These are phyloP conservation scores for Datnioides undecimradiatus DNA, from an alignment of 2,113 vertebrate genomes.

Conservation along the genomic window DNA sequence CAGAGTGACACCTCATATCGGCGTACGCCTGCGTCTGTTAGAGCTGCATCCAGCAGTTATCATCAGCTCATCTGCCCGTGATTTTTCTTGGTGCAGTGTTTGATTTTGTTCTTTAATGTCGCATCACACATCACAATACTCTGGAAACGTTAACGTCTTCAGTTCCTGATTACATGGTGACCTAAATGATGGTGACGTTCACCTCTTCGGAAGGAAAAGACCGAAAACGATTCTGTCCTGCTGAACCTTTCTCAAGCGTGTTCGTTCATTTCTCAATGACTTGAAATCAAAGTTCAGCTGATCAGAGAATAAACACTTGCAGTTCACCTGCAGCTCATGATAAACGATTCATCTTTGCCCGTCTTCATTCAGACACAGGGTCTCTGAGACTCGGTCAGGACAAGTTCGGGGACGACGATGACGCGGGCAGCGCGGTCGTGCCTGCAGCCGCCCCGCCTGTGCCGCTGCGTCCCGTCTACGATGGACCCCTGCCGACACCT, in stretches of 20 bases:
- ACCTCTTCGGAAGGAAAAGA: too few relatives aligned
- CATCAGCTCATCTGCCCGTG: too few relatives aligned
- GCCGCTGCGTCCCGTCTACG: conserved; percentile 83
- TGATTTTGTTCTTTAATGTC: too few relatives aligned
- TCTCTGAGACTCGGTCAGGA: conserved; percentile 82
- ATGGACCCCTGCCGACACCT: conserved; percentile 91
- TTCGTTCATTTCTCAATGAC: not conserved
- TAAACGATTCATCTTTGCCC: not conserved
- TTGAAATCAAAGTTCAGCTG: not conserved
- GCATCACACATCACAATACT: too few relatives aligned
- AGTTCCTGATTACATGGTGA: too few relatives aligned
- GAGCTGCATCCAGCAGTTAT: too few relatives aligned
- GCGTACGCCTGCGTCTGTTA: too few relatives aligned
- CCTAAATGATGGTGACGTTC: too few relatives aligned
- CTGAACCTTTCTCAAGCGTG: not conserved
- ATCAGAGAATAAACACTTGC: not conserved
- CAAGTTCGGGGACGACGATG: conserved; percentile 76
- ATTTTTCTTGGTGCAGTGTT: too few relatives aligned
- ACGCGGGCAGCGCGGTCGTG: conserved; percentile 65
- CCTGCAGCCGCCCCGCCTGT: conserved; percentile 59
- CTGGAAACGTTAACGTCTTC: too few relatives aligned
- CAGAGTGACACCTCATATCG: too few relatives aligned
- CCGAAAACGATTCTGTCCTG: not conserved
- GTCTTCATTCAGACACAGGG: conserved; percentile 83
- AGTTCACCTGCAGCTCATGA: not conserved